A percentile compares a stretch with the other conserved stretches of the same genome.
phyloP scores from a whole-genome alignment of 2,888 invertebrate species.

The Phaedon cochleariae region DNA sequence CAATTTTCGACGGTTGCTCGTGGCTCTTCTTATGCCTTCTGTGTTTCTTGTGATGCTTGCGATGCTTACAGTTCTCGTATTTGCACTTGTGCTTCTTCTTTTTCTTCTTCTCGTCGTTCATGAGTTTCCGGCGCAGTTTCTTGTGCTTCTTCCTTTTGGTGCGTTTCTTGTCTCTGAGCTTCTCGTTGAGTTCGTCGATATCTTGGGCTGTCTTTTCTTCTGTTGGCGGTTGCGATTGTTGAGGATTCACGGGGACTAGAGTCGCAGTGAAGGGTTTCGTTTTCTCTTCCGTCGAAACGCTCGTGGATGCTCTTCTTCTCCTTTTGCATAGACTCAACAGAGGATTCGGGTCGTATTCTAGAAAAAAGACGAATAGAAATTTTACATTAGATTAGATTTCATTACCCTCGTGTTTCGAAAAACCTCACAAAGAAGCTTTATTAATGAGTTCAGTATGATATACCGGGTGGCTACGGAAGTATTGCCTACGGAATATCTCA shows the following conservation, averaged over 20 bases:
- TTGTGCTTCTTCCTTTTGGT: slow-evolving; percentile 76
- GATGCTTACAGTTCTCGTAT: slow-evolving; percentile 75
- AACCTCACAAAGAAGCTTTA: no score
- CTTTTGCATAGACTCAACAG: slow-evolving; percentile 79
- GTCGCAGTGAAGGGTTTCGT: slow-evolving; percentile 17
- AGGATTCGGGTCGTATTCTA: slow-evolving; percentile 87
- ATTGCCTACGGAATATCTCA: no score
- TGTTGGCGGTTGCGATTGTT: slow-evolving; percentile 27
- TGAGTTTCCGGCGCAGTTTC: slow-evolving; percentile 66
- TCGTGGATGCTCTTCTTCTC: slow-evolving; percentile 74
- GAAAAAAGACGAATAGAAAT: no score
- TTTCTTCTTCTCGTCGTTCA: slow-evolving; percentile 64
- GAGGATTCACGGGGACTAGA: slow-evolving; percentile 21
- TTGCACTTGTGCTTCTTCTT: slow-evolving; percentile 74
- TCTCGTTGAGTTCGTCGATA: slow-evolving; percentile 54
- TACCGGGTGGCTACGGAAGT: no score
- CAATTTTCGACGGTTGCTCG: slow-evolving; percentile 63
- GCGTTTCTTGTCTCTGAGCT: slow-evolving; percentile 71
- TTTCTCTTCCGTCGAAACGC: slow-evolving; percentile 63
- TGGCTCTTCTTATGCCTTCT: slow-evolving; percentile 82
- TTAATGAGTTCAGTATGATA: no score
- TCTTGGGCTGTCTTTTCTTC: slow-evolving; percentile 15
- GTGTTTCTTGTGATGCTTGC: slow-evolving; percentile 81
- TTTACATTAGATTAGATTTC: neutral
- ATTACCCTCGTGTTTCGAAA: no score